Evolutionary conservation across 2,888 invertebrate genomes (phyloP), one percentile per base, ranked within the genome.

Genomic region (Neocrepidodera transversa): DNA sequence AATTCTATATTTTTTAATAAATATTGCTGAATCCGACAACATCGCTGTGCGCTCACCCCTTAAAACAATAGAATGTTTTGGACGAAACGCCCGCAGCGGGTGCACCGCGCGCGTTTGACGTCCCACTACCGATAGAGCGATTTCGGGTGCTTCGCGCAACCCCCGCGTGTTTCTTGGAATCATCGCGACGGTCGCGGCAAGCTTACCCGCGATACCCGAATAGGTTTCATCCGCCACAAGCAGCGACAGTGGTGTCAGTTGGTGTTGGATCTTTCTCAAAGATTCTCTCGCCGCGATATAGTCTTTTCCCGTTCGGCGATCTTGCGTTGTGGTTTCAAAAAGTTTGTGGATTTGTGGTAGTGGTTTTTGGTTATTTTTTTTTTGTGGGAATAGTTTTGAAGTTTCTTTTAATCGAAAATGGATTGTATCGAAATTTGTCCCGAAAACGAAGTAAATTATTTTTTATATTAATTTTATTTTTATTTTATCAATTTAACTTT

Each of bases 361-460:
- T 28, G 40, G 45, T 47, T 43, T 49, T 2, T 36, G 16, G 26
- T 16, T 35, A 23, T 26, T 50, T 23, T 49, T 16, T 45, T 43
- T 28, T 36, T 14, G 49, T 48, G 43, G 32, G 11, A 14, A 13
- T 42, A 11, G 14, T 56, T 56, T 52, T 26, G 30, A 40, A 42
- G 26, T 38, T n/a, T n/a, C n/a, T n/a, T 45, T 40, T 40, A 13
- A n/a, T 32, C 32, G 17, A 54, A 58, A 28, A 68, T 68, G 68
- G 66, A 68, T 62, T 65, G 65, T 53, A 64, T 65, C 30, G 68
- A 68, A 50, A 55, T 68, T 35, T 65, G 62, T 26, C 45, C 62
- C 14, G 65, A 65, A 35, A 58, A 60, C 17, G 65, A 65, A 61
- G 65, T 65, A 65, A 62, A 45, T 56, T 43, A 6, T 32, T 49